phyloP scores from a whole-genome alignment of 2,797 vertebrate species.

The Hylomyscus alleni region DNA sequence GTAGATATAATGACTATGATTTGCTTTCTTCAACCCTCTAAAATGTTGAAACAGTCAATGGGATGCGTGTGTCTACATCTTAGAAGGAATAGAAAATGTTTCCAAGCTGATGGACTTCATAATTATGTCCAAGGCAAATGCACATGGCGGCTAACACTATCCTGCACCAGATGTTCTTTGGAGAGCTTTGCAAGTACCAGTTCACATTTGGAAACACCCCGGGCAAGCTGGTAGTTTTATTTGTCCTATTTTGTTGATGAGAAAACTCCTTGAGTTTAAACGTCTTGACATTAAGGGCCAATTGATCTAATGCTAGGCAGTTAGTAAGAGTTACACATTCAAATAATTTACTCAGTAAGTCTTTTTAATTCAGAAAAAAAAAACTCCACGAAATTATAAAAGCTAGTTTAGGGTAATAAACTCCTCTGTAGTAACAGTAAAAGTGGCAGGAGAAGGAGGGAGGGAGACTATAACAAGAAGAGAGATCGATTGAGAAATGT shows the following conservation, averaged over 20 bases:
- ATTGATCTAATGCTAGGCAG: background rate
- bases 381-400: background rate
- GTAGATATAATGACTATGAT: background rate
- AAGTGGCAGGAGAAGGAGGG: background rate
- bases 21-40: background rate
- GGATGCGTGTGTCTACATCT: background rate
- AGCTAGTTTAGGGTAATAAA: background rate
- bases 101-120: background rate
- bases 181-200: background rate
- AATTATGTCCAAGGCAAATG: background rate
- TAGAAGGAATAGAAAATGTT: background rate
- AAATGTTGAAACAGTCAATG: conserved; percentile 2
- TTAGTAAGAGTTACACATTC: background rate
- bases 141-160: background rate
- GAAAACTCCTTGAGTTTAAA: background rate
- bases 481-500: background rate
- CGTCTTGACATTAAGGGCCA: background rate
- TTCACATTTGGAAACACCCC: background rate
- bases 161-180: background rate
- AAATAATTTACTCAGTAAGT: background rate
- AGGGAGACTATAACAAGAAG: background rate
- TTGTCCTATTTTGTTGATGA: background rate
- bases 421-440: background rate
- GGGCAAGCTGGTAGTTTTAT: background rate
- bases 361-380: background rate